These are phyloP conservation scores for Poliocrania exsul DNA, from an alignment of 2,797 vertebrate genomes.

Conservation along the genomic window DNA sequence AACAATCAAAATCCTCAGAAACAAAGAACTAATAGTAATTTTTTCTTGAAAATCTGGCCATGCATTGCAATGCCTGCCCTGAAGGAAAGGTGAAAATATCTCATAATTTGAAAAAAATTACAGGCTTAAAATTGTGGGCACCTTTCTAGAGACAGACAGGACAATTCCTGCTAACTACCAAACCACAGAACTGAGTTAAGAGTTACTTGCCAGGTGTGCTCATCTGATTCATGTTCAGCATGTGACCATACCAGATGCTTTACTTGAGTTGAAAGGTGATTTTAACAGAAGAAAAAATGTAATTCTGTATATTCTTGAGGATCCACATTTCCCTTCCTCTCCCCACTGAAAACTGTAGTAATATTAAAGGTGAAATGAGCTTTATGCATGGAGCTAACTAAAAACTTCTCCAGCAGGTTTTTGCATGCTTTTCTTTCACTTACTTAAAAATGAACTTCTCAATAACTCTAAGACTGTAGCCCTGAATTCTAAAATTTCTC, in stretches of 20 bases:
- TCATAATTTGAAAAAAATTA: neutral
- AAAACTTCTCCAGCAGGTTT: neutral
- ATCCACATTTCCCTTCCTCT: neutral
- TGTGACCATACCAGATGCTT: neutral
- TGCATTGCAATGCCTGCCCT: neutral
- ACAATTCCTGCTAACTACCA: neutral
- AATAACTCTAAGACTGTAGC: neutral
- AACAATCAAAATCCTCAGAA: neutral
- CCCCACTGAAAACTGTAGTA: neutral
- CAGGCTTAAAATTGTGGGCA: neutral
- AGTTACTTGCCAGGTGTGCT: neutral
- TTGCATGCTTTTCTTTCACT: neutral
- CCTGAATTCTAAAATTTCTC: neutral
- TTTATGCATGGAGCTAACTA: neutral
- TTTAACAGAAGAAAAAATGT: neutral
- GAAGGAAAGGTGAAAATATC: neutral
- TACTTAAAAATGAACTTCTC: neutral
- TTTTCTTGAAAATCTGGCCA: neutral
- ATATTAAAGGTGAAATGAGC: neutral
- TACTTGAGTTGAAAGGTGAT: neutral
- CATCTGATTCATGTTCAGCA: neutral
- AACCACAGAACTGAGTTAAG: neutral
- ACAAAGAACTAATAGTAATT: neutral
- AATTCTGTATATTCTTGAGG: neutral
- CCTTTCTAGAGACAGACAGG: neutral